Evolutionary conservation across 2,797 vertebrate genomes (phyloP).

Genomic region (Sebastes iracundus): DNA sequence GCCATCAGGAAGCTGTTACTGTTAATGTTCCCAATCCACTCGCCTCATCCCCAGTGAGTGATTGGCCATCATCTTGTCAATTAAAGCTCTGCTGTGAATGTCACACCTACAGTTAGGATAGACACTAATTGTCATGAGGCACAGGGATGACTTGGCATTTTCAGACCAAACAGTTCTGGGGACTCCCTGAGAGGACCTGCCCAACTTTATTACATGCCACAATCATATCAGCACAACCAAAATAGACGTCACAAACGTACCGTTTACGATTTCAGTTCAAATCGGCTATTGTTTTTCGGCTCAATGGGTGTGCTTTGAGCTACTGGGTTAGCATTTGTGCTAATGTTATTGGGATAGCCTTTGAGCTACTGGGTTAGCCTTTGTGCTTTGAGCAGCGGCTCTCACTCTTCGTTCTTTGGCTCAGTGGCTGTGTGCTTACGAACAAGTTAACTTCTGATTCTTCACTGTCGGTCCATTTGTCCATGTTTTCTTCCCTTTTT

Average conservation of each 20-base stretch:
- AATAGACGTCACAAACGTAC: not conserved
- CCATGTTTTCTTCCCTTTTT: not conserved
- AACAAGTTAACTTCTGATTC: not conserved
- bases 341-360: not conserved
- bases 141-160: not conserved
- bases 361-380: not conserved
- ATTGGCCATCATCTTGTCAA: slow-evolving; percentile 34
- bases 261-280: not conserved
- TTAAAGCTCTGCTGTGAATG: slow-evolving; percentile 29
- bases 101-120: slow-evolving; percentile 8
- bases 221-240: not conserved
- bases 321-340: too few relatives aligned
- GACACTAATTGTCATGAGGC: not conserved
- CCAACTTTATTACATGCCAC: not conserved
- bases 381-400: too few relatives aligned
- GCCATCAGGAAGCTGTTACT: slow-evolving; percentile 35
- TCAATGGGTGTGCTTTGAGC: not conserved
- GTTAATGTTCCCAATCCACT: slow-evolving; percentile 36
- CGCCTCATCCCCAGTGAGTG: slow-evolving; percentile 20
- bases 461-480: too few relatives aligned
- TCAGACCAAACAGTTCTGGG: not conserved
- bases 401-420: too few relatives aligned
- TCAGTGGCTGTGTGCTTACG: not conserved
- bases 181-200: not conserved
- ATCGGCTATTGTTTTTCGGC: not conserved